phyloP scores from a whole-genome alignment of 2,888 invertebrate genomes.

The Embidobia sp. region DNA sequence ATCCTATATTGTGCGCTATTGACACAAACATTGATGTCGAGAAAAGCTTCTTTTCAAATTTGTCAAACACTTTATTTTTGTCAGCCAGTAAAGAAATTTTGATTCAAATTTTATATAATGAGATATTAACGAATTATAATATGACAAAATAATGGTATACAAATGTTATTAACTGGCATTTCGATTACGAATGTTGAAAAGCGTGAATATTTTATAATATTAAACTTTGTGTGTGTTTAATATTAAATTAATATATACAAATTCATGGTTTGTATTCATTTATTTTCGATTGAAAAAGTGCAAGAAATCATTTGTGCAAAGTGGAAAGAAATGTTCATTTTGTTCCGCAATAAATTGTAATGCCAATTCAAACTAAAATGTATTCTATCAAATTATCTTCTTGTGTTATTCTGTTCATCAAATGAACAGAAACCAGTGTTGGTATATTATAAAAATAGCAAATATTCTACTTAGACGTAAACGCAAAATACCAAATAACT shows the following conservation, averaged over 20 bases:
- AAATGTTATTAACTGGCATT: neutral
- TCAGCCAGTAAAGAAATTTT: too few relatives aligned
- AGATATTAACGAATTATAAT: neutral
- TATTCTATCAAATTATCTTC: neutral
- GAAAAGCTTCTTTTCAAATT: too few relatives aligned
- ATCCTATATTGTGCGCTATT: too few relatives aligned
- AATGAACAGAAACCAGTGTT: conserved; percentile 6
- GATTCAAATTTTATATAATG: neutral
- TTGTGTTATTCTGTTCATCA: conserved; percentile 4
- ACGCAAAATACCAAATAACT: conserved; percentile 39
- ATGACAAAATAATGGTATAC: neutral
- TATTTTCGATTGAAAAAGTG: too few relatives aligned
- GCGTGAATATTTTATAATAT: conserved; percentile 13
- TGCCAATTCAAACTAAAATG: too few relatives aligned
- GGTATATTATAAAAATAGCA: conserved; percentile 9
- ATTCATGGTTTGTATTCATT: too few relatives aligned
- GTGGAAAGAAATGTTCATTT: too few relatives aligned
- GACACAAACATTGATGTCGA: too few relatives aligned
- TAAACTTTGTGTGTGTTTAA: conserved; percentile 2
- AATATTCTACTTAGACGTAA: conserved; percentile 36
- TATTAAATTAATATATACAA: too few relatives aligned
- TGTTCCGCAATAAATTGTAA: too few relatives aligned
- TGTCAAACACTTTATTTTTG: too few relatives aligned
- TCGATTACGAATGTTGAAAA: conserved; percentile 4
- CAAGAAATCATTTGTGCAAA: too few relatives aligned